phyloP scores from a whole-genome alignment of 2,113 vertebrate species.

The Thymallus thymallus region DNA sequence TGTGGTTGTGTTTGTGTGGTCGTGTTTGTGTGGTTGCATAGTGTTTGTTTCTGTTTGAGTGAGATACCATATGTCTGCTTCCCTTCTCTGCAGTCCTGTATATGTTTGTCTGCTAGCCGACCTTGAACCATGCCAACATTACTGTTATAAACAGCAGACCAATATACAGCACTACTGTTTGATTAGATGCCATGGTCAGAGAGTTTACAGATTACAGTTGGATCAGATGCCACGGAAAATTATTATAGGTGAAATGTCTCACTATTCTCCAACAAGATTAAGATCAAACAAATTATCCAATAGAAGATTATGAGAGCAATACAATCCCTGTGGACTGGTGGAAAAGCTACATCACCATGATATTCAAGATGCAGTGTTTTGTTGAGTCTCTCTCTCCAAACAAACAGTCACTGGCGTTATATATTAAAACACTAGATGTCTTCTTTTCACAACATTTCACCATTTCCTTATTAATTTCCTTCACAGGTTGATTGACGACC shows the following conservation, averaged over 20 bases:
- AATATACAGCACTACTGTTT: neutral
- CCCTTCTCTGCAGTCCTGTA: neutral
- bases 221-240: neutral
- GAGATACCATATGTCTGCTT: neutral
- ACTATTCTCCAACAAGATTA: neutral
- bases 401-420: too few relatives aligned
- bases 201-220: neutral
- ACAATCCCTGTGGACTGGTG: too few relatives aligned
- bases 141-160: neutral
- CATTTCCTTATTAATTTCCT: conserved; percentile 7
- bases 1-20: too few relatives aligned
- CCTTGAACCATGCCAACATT: neutral
- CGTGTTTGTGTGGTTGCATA: neutral
- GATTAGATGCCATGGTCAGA: neutral
- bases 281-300: neutral
- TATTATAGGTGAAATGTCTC: neutral
- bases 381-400: too few relatives aligned
- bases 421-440: neutral
- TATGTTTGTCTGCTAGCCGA: conserved; percentile 3
- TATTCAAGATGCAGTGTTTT: too few relatives aligned
- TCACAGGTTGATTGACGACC: conserved; percentile 44
- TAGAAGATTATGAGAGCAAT: neutral
- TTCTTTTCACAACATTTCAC: neutral
- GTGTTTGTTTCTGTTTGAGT: neutral
- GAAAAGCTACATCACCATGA: too few relatives aligned